Conservation (phyloP, 1,140 invertebrate species). For the Telenomus remus region DNA sequence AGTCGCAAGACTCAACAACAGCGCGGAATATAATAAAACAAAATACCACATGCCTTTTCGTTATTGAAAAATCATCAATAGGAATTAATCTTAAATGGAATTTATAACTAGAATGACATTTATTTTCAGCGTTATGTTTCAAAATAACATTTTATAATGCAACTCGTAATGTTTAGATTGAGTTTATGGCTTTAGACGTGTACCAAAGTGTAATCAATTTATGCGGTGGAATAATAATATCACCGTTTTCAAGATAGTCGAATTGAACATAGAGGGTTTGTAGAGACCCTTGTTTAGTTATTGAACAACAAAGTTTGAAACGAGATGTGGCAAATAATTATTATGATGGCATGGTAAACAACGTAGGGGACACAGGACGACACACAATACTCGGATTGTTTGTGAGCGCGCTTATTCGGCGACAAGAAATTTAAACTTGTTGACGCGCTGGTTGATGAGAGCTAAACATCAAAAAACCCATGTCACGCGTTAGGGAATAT, state of each 20-base stretch:
- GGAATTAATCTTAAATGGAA: no score
- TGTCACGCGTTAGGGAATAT: neutral
- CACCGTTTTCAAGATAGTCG: slow-evolving; percentile 23
- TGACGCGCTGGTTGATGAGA: neutral
- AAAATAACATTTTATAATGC: no score
- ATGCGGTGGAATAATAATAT: slow-evolving; percentile 7
- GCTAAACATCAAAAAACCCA: neutral
- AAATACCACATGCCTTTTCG: no score
- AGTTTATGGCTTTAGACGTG: neutral
- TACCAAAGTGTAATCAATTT: neutral
- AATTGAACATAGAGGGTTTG: slow-evolving; percentile 17
- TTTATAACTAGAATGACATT: no score
- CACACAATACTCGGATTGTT: slow-evolving; percentile 2
- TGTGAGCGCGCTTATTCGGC: neutral
- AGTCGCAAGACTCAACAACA: no score
- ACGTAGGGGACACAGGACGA: slow-evolving; percentile 9
- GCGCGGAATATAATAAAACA: no score
- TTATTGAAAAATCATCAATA: no score
- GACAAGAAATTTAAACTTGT: slow-evolving; percentile 1
- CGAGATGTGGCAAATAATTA: slow-evolving; percentile 24
- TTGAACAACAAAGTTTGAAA: slow-evolving; percentile 28
- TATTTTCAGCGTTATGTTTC: no score
- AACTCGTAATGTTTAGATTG: neutral
- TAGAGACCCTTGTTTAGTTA: slow-evolving; percentile 18
- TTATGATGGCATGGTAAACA: slow-evolving; percentile 15